phyloP scores from a whole-genome alignment of 1,140 invertebrate genomes.

The Lordiphosa clarofinis region DNA sequence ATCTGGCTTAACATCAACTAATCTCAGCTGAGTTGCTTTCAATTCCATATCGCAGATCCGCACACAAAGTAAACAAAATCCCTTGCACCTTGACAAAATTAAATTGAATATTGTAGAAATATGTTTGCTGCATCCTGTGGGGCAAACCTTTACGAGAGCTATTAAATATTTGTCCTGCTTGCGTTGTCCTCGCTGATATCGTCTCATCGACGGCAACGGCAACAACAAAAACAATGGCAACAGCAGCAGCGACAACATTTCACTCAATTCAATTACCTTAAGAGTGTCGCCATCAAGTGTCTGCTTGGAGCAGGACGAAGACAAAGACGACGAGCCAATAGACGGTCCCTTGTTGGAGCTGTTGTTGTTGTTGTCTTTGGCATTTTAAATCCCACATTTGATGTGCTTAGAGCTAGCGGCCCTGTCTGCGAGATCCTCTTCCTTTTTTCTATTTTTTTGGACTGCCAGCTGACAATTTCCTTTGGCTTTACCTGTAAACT shows the following conservation, averaged over 20 bases:
- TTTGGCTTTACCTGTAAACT: conserved; percentile 76
- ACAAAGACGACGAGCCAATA: conserved; percentile 7
- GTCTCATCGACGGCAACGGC: conserved; percentile 54
- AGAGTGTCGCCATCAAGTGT: conserved; percentile 75
- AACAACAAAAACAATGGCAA: conserved; percentile 43
- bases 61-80: conserved; percentile 51
- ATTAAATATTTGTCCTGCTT: conserved; percentile 65
- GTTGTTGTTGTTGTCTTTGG: conserved; percentile 43
- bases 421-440: conserved; percentile 29
- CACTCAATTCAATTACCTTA: conserved; percentile 78
- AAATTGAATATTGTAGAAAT: conserved; percentile 75
- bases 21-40: conserved; percentile 43
- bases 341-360: conserved; percentile 9
- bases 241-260: conserved; percentile 64
- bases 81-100: conserved; percentile 60
- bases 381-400: conserved; percentile 76
- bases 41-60: conserved; percentile 46
- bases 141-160: conserved; percentile 48
- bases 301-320: conserved; percentile 41
- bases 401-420: conserved; percentile 65
- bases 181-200: conserved; percentile 39
- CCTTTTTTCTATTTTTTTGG: not conserved
- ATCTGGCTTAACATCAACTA: conserved; percentile 4
- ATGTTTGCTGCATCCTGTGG: conserved; percentile 53
- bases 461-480: conserved; percentile 67